Evolutionary conservation across 2,888 invertebrate species (phyloP).

Genomic region (Ophion obscuratus): DNA sequence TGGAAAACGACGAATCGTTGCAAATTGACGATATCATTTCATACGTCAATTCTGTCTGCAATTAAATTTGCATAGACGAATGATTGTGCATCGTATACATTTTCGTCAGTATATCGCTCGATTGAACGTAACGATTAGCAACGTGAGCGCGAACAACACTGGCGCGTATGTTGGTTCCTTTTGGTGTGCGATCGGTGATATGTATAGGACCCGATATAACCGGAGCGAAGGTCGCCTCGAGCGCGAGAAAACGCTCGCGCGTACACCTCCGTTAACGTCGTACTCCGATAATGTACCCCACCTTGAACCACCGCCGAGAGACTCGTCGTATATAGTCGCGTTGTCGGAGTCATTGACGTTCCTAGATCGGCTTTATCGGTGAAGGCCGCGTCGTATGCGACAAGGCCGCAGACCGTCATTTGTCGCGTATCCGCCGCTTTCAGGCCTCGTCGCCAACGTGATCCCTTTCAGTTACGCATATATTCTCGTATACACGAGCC

Average conservation of each 20-base stretch:
- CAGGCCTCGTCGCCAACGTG: background rate
- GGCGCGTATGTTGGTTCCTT: constrained; percentile 39
- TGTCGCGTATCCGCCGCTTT: constrained; percentile 11
- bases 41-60: constrained; percentile 13
- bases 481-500: background rate
- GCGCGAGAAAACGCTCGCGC: constrained; percentile 43
- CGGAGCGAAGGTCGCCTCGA: constrained; percentile 35
- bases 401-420: constrained; percentile 47
- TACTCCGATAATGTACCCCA: constrained; percentile 57
- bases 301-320: constrained; percentile 57
- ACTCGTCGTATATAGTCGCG: constrained; percentile 54
- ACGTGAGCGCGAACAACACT: constrained; percentile 31
- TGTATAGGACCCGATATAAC: constrained; percentile 20
- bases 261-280: constrained; percentile 28
- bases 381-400: constrained; percentile 55
- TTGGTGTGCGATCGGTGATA: constrained; percentile 34
- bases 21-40: constrained; percentile 13
- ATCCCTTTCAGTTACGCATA: background rate
- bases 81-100: constrained; percentile 41
- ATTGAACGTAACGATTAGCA: constrained; percentile 59
- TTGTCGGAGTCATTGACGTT: constrained; percentile 64
- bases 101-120: constrained; percentile 20
- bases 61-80: constrained; percentile 4
- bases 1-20: background rate
- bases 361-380: constrained; percentile 66